Evolutionary conservation across 2,113 vertebrate genomes (phyloP).

Genomic region (Pandion haliaetus): DNA sequence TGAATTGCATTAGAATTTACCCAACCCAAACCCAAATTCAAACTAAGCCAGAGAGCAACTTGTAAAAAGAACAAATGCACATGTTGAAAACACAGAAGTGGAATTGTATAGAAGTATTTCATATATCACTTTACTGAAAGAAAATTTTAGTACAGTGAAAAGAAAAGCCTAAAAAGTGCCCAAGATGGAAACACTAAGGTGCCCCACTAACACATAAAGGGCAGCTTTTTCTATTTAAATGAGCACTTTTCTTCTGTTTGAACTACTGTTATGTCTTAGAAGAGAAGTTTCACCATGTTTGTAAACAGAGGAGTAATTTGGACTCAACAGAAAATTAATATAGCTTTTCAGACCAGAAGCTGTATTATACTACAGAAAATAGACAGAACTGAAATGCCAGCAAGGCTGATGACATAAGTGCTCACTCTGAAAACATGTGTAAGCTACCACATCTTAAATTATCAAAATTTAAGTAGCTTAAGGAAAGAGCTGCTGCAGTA

Average conservation of each 20-base stretch:
- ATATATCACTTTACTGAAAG: background rate
- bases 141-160: background rate
- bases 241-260: background rate
- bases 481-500: background rate
- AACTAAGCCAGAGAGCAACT: background rate
- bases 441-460: conserved; percentile 32
- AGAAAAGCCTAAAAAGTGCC: background rate
- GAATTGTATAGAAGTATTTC: background rate
- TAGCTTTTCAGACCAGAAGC: background rate
- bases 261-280: background rate
- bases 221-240: background rate
- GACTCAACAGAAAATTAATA: background rate
- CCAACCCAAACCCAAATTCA: background rate
- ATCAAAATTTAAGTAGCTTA: conserved; percentile 13
- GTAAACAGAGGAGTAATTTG: background rate
- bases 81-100: background rate
- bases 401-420: background rate
- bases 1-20: background rate
- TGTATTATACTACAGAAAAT: background rate
- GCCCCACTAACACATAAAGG: background rate
- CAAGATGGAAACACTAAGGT: background rate
- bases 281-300: background rate
- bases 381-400: background rate
- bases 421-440: background rate
- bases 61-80: background rate